These are phyloP conservation scores for Pseudomugil gertrudae DNA, from an alignment of 2,797 vertebrate species.

Conservation along the genomic window DNA sequence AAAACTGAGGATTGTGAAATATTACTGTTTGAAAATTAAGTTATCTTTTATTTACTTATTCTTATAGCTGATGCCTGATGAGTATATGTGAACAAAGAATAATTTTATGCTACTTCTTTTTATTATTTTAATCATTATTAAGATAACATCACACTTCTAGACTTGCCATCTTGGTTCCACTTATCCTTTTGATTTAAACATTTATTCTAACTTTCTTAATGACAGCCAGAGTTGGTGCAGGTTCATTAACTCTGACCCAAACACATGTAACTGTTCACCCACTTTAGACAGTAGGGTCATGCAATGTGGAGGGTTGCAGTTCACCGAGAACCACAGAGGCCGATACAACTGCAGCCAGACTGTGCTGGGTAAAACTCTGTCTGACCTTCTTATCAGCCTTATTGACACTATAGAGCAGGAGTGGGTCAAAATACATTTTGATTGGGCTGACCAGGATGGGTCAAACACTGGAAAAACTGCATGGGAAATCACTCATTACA, in stretches of 20 bases:
- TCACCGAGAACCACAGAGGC: constrained; percentile 20
- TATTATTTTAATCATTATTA: not conserved
- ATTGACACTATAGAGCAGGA: not conserved
- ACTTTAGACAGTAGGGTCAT: constrained; percentile 38
- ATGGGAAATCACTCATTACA: no score
- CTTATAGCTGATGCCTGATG: not conserved
- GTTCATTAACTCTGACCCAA: constrained; percentile 41
- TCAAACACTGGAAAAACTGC: no score
- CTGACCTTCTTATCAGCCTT: constrained; percentile 5
- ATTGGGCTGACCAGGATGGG: not conserved
- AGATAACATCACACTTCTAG: not conserved
- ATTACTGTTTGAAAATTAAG: not conserved
- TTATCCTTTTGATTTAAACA: not conserved
- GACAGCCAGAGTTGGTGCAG: constrained; percentile 28
- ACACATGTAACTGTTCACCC: constrained; percentile 33
- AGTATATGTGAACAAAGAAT: not conserved
- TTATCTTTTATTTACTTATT: not conserved
- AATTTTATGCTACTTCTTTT: not conserved
- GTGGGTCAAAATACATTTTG: not conserved
- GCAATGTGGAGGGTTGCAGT: constrained; percentile 20
- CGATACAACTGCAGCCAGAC: constrained; percentile 5
- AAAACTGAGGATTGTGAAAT: not conserved
- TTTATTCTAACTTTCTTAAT: not conserved
- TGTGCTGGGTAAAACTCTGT: constrained; percentile 11
- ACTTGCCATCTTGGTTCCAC: not conserved